Percentiles rank a stretch among this genome's conserved stretches.
These are phyloP conservation scores for Lemur catta DNA, from an alignment of 2,797 vertebrate species.

Conservation along the genomic window DNA sequence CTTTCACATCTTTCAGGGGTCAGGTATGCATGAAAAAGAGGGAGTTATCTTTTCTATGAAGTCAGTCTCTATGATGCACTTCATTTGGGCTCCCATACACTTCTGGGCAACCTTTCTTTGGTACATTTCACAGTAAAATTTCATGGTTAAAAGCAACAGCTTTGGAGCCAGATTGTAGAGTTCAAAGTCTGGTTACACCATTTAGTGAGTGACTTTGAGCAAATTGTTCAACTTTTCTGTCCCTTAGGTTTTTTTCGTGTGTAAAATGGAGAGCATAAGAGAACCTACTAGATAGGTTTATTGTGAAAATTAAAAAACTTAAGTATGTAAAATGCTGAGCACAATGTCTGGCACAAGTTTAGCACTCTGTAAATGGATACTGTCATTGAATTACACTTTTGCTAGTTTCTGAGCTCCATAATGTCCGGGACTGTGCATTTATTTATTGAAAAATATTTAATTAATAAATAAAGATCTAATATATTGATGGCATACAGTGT, in stretches of 20 bases:
- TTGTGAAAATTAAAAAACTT: slow-evolving; percentile 26
- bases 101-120: not conserved
- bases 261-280: not conserved
- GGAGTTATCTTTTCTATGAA: not conserved
- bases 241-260: not conserved
- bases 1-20: not conserved
- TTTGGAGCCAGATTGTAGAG: not conserved
- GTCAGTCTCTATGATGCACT: not conserved
- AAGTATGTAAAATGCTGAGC: not conserved
- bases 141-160: not conserved
- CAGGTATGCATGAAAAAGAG: not conserved
- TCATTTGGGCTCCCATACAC: not conserved
- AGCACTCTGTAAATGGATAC: not conserved
- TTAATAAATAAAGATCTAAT: not conserved
- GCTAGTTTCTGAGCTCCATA: not conserved
- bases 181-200: not conserved
- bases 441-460: not conserved
- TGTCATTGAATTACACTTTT: not conserved
- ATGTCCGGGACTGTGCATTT: not conserved
- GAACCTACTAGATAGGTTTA: not conserved
- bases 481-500: not conserved
- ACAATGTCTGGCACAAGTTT: not conserved
- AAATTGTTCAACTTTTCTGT: not conserved
- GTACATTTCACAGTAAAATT: not conserved
- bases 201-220: not conserved